Evolutionary conservation across 2,888 invertebrate genomes (phyloP).

Genomic region (Yponomeuta cagnagella): DNA sequence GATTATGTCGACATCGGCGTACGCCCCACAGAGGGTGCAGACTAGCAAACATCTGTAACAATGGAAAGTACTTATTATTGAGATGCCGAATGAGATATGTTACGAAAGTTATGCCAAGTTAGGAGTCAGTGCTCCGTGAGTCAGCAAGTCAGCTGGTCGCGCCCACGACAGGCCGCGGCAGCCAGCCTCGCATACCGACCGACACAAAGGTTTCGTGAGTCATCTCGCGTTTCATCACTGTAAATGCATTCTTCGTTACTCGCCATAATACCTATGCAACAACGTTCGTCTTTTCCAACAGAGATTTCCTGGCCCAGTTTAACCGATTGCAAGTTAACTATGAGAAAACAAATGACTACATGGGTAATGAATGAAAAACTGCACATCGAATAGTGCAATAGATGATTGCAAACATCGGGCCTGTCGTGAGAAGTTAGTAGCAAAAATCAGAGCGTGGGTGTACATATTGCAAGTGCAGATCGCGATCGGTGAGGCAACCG

Average conservation of each 20-base stretch:
- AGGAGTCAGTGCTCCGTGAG: conserved; percentile 51
- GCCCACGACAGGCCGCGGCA: conserved; percentile 31
- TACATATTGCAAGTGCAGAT: conserved; percentile 52
- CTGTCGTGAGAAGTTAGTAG: conserved; percentile 42
- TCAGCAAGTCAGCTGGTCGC: conserved; percentile 60
- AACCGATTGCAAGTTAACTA: conserved; percentile 32
- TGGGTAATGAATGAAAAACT: conserved; percentile 36
- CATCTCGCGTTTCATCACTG: conserved; percentile 53
- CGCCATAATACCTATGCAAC: neutral
- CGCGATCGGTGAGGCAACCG: conserved; percentile 59
- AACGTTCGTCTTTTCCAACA: neutral
- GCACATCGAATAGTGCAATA: conserved; percentile 45
- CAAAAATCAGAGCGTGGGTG: conserved; percentile 68
- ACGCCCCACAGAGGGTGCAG: conserved; percentile 56
- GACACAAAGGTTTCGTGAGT: conserved; percentile 49
- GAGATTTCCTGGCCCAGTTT: conserved; percentile 30
- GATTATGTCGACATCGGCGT: conserved; percentile 76
- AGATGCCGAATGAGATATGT: conserved; percentile 9
- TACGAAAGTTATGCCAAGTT: conserved; percentile 32
- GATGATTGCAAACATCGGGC: conserved; percentile 39
- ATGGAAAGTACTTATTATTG: conserved; percentile 30
- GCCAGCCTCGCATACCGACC: conserved; percentile 25
- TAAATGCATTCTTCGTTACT: conserved; percentile 27
- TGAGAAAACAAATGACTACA: conserved; percentile 48
- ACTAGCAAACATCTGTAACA: conserved; percentile 72